These are phyloP conservation scores for Neotoxoptera formosana DNA, from an alignment of 1,140 invertebrate genomes.

Conservation along the genomic window DNA sequence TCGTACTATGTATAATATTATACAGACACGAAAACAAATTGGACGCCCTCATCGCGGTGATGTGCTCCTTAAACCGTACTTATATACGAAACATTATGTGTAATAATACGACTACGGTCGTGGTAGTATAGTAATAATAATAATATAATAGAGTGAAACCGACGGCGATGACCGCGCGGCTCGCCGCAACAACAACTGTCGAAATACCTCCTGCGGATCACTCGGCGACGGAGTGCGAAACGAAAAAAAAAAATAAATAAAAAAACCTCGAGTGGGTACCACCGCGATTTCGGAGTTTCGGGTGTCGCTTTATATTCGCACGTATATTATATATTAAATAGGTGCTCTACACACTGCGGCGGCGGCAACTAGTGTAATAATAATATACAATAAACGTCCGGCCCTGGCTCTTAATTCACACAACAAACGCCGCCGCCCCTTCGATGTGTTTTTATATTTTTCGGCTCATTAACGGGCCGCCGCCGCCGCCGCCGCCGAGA, in stretches of 20 bases:
- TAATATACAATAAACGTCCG: no score
- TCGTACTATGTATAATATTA: neutral
- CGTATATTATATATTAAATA: neutral
- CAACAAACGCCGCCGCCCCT: no score
- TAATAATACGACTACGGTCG: neutral
- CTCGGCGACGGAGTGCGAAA: neutral
- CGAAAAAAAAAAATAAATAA: neutral
- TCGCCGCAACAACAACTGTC: conserved; percentile 24
- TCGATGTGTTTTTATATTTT: conserved; percentile 4
- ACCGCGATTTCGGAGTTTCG: neutral
- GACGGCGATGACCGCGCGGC: neutral
- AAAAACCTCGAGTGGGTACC: neutral
- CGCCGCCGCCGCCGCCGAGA: no score
- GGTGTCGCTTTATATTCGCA: neutral
- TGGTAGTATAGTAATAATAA: neutral
- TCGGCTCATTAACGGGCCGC: conserved; percentile 35
- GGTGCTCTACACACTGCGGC: neutral
- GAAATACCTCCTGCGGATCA: conserved; percentile 32
- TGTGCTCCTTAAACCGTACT: neutral
- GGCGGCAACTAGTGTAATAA: neutral
- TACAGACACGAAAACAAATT: neutral
- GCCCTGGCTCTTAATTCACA: no score
- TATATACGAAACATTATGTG: neutral
- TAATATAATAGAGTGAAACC: neutral
- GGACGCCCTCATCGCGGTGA: conserved; percentile 17